Base-by-base conservation (phyloP, 2,113 vertebrate genomes). In the Amblyopsis rosae region DNA sequence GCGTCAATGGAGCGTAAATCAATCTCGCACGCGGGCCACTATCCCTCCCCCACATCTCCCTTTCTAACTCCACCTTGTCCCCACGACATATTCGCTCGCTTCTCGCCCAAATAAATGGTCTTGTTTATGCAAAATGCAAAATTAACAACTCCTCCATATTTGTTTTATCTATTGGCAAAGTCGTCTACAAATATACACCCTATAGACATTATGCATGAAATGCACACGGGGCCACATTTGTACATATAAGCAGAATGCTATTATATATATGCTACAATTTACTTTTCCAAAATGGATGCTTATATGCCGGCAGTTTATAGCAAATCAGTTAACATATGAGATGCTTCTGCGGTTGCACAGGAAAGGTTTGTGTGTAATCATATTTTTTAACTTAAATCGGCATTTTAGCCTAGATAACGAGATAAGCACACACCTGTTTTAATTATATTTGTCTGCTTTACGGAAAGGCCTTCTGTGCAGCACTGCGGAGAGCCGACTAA, bases 1-100 rank as follows among this genome's bases (percentile, higher is more conserved):
- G 94, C 94, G 92, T 95, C 95, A 94, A 92, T 91, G 92, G 87
- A 87, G 92, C 94, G 94, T 98, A 95, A 96, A 98, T 97, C 96
- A 97, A 92, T 89, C 91, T 87, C 89, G 92, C 92, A 85, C 92
- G 89, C 32, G n/a, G 1, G n/a, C 7, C n/a, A 7, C 26, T 10
- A 45, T 6, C 58, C 12, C 63, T 9, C 41, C 35, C 35, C 41
- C 51, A 26, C 3, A 0, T 26, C 26, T 32, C 61, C 13, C 46
- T 50, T 19, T 26, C 49, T 49, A 63, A 12, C 16, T 33, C 62
- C 41, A 54, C 50, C 17, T 61, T 35, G 19, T 57, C 55, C 19
- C 4, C 92, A 92, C 90, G 93, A 89, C 91, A 92, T 92, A 94
- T 94, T 92, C 85, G 91, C 72, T 58, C 53, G 56, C 35, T 16